phyloP scores from a whole-genome alignment of 1,140 invertebrate species.

The Bombus pascuorum region DNA sequence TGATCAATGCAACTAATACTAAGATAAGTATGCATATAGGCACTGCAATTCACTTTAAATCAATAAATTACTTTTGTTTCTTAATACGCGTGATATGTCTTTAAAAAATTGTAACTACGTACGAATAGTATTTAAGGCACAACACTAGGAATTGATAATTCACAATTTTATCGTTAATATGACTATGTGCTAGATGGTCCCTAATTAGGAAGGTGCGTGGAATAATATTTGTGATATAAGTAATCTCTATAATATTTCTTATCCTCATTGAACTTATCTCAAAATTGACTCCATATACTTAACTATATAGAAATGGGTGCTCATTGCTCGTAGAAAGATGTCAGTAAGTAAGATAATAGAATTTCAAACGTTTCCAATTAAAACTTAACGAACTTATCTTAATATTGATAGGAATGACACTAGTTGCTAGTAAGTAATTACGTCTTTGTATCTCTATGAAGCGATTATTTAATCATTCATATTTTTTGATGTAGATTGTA shows the following conservation, averaged over 20 bases:
- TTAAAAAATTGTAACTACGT: constrained; percentile 36
- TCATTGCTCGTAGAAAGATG: neutral
- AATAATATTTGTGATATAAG: constrained; percentile 59
- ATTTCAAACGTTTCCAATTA: constrained; percentile 24
- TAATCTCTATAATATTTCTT: constrained; percentile 33
- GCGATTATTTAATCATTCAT: constrained; percentile 8
- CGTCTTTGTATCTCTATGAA: constrained; percentile 28
- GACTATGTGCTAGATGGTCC: constrained; percentile 75
- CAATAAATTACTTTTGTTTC: constrained; percentile 46
- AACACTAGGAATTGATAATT: constrained; percentile 38
- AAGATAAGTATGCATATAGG: constrained; percentile 53
- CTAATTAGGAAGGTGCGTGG: constrained; percentile 76
- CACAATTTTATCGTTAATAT: constrained; percentile 58
- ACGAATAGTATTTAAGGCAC: constrained; percentile 46
- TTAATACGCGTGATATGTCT: constrained; percentile 44
- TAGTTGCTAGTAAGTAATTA: constrained; percentile 49
- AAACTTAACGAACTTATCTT: constrained; percentile 33
- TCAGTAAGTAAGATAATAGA: constrained; percentile 4
- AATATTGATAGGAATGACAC: constrained; percentile 45
- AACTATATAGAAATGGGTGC: neutral
- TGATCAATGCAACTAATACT: constrained; percentile 48
- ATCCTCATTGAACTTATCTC: constrained; percentile 1
- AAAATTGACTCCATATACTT: constrained; percentile 15
- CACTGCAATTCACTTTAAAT: constrained; percentile 50
- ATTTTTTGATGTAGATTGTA: neutral